Evolutionary conservation across 2,797 vertebrate species (phyloP), one percentile per base, ranked within the genome.

Genomic region (Scolopax bukidnonensis): DNA sequence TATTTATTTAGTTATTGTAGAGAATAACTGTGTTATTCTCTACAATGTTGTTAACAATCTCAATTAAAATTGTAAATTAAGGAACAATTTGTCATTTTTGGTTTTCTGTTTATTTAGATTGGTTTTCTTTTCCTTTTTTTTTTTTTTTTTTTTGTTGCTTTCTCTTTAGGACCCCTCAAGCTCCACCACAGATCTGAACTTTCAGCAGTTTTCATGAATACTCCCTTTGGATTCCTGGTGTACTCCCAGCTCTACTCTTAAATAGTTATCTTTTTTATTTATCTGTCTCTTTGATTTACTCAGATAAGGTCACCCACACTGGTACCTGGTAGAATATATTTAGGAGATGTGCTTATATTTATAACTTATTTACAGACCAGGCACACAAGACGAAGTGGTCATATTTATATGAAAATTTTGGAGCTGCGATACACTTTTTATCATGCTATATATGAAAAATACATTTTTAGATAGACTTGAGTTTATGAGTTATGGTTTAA

Each of bases 401-500:
- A 18, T 64, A 69, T 94, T 94, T 93, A 93, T 65, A 60, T 36
- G 12, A 82, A 84, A 87, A 51, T 82, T 95, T 92, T 78, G n/a
- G 45, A 90, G 36, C 12, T 30, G 8, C 2, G 0, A 48, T 50
- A 85, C 27, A 74, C 16, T 53, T 82, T 74, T 92, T 71, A 75
- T 86, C 40, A 89, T 36, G 30, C 56, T 59, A 88, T 57, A 91
- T 81, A 95, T 84, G 70, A 82, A 95, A 90, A 93, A 59, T n/a
- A 38, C 21, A 20, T 89, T 91, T 92, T 61, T 25, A 92, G 45
- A 43, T 51, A 93, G 48, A 71, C 41, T 74, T 77, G 13, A 70
- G 51, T 97, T 93, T 91, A 47, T 80, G 84, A 80, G 7, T 88
- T 90, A 81, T 33, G 47, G n/a, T 76, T 96, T 95, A 48, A 74